These are phyloP conservation scores for Cataglyphis cursor DNA, from an alignment of 2,888 invertebrate species.

Conservation along the genomic window DNA sequence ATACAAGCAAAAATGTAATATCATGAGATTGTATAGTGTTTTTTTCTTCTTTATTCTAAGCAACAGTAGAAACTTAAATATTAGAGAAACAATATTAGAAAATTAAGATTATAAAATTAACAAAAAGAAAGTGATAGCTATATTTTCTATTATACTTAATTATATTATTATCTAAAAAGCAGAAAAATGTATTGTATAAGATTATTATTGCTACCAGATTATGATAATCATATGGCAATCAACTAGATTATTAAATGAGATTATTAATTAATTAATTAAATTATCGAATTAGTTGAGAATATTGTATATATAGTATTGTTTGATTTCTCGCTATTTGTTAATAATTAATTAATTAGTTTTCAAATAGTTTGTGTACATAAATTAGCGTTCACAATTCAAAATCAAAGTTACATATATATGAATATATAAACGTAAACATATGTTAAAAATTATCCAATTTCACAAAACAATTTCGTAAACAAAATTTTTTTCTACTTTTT, in stretches of 20 bases:
- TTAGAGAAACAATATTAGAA: background rate
- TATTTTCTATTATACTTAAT: background rate
- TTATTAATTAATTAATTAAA: constrained; percentile 34
- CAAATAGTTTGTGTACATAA: background rate
- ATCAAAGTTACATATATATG: constrained; percentile 29
- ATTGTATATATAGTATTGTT: constrained; percentile 38
- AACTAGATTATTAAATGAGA: constrained; percentile 37
- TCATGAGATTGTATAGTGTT: background rate
- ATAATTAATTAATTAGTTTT: constrained; percentile 44
- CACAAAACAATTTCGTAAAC: background rate
- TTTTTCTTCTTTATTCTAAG: background rate
- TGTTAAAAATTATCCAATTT: background rate
- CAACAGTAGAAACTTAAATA: background rate
- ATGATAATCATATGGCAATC: constrained; percentile 38
- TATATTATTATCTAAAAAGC: constrained; percentile 16
- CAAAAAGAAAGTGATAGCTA: background rate
- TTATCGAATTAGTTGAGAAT: constrained; percentile 43
- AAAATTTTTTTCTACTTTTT: background rate
- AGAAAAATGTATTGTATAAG: constrained; percentile 1
- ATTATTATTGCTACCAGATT: constrained; percentile 41
- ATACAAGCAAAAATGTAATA: background rate
- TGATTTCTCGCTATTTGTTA: constrained; percentile 34
- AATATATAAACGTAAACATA: background rate
- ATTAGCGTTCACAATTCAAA: constrained; percentile 8
- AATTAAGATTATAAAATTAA: background rate